Evolutionary conservation across 1,140 invertebrate species (phyloP).

Genomic region (Cylas formicarius): DNA sequence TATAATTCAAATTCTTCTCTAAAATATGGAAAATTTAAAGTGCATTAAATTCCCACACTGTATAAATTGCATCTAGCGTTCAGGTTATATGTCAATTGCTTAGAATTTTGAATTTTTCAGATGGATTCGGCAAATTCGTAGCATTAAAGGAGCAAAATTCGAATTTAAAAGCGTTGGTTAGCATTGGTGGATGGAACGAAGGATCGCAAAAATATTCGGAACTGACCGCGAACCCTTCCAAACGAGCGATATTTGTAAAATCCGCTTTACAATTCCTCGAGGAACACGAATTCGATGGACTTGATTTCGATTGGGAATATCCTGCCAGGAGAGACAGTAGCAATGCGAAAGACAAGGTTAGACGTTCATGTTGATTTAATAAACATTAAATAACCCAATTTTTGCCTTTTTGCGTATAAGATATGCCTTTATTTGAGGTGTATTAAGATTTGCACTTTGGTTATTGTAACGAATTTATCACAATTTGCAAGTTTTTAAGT

Average conservation of each 20-base stretch:
- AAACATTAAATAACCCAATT: no score
- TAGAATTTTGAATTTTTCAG: conserved; percentile 41
- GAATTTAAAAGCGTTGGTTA: conserved; percentile 56
- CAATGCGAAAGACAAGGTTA: conserved; percentile 18
- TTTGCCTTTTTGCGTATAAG: no score
- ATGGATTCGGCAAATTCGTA: conserved; percentile 45
- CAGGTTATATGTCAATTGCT: no score
- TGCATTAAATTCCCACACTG: no score
- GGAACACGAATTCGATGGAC: conserved; percentile 69
- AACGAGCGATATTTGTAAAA: conserved; percentile 33
- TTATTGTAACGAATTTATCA: no score
- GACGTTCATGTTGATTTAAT: no score
- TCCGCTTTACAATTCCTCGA: conserved; percentile 52
- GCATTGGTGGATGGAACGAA: conserved; percentile 71
- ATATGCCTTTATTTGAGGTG: neutral
- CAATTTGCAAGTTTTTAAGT: no score
- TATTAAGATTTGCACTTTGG: no score
- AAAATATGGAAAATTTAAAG: no score
- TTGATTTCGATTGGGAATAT: conserved; percentile 82
- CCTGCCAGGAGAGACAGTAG: conserved; percentile 47
- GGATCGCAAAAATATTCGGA: conserved; percentile 55
- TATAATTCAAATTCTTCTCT: no score
- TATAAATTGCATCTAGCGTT: no score
- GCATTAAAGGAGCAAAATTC: conserved; percentile 53
- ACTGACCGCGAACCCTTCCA: conserved; percentile 23